Base-by-base conservation (phyloP, 2,888 invertebrate genomes). In the Tubiluchus corallicola region DNA sequence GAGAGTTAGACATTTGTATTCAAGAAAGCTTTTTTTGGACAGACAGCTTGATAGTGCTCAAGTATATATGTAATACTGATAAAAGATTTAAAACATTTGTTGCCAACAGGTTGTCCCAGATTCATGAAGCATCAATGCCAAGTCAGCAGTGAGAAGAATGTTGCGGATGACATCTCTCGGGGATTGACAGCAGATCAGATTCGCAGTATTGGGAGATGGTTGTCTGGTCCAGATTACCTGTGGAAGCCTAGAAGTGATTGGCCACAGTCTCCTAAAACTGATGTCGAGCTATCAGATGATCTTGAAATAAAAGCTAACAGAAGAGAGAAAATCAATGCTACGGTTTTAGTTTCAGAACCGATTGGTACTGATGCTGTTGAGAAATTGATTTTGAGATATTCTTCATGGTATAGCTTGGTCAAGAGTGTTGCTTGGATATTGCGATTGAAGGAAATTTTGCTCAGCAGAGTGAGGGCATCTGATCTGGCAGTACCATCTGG, bases 191-290 rank as follows among this genome's bases (percentile, higher is more conserved):
- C 19, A 15, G 43, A 44, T 19, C 40, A 40, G 13, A 13, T 44
- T 4, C 37, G 37, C 13, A 29, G 9, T 13, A 40, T 4, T 17
- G 15, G 4, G n/a, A 18, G 41, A 16, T 45, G 45, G 45, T 29
- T 16, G 16, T 21, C 18, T 15, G 45, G 45, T 4, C 45, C 45
- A 9, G 42, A 43, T 5, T 45, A 42, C 20, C 18, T 45, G 16
- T 42, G 42, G 42, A 43, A 16, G 19, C 17, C n/a, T n/a, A n/a
- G n/a, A n/a, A n/a, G n/a, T n/a, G n/a, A n/a, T n/a, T n/a, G n/a
- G n/a, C n/a, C n/a, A n/a, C n/a, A n/a, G n/a, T n/a, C n/a, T n/a
- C n/a, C n/a, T n/a, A n/a, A n/a, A n/a, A n/a, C n/a, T n/a, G n/a
- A n/a, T n/a, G n/a, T 15, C 4, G 42, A 45, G 2, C 4, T 5